A percentile compares a stretch with the other conserved stretches of the same genome.
These are phyloP conservation scores for Panzeria rudis DNA, from an alignment of 2,888 invertebrate species.

Conservation along the genomic window DNA sequence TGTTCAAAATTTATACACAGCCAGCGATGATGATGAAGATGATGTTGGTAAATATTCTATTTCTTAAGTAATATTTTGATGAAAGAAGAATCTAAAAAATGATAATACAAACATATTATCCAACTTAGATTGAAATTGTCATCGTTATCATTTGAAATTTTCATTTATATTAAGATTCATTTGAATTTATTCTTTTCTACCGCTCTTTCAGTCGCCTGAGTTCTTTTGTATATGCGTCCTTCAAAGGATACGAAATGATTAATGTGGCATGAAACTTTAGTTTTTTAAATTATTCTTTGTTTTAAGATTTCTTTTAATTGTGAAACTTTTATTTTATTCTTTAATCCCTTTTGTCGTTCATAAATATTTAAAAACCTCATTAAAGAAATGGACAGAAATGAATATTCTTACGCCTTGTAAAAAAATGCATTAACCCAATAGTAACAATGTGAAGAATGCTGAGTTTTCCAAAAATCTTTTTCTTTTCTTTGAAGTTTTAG, in stretches of 20 bases:
- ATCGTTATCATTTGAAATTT: slow-evolving; percentile 60
- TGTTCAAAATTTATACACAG: slow-evolving; percentile 73
- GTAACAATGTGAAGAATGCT: background rate
- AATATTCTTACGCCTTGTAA: slow-evolving; percentile 32
- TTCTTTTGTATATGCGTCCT: slow-evolving; percentile 46
- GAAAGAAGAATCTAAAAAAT: background rate
- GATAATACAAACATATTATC: slow-evolving; percentile 5
- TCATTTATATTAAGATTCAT: slow-evolving; percentile 62
- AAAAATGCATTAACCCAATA: slow-evolving; percentile 53
- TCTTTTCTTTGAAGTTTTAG: slow-evolving; percentile 71
- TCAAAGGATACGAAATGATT: slow-evolving; percentile 70
- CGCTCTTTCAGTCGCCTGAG: slow-evolving; percentile 33
- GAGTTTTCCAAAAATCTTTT: background rate
- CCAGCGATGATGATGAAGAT: slow-evolving; percentile 82
- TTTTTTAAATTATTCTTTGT: slow-evolving; percentile 36
- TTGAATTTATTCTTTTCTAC: slow-evolving; percentile 38
- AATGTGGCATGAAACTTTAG: slow-evolving; percentile 58
- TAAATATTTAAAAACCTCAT: slow-evolving; percentile 81
- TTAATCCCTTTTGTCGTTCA: slow-evolving; percentile 73
- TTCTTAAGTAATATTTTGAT: background rate
- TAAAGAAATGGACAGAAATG: slow-evolving; percentile 69
- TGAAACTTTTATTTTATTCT: slow-evolving; percentile 67
- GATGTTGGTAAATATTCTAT: slow-evolving; percentile 80
- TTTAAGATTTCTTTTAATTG: slow-evolving; percentile 67
- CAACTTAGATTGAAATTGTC: slow-evolving; percentile 36